These are phyloP conservation scores for Pomatostomus ruficeps DNA, from an alignment of 2,113 vertebrate genomes.

Conservation along the genomic window DNA sequence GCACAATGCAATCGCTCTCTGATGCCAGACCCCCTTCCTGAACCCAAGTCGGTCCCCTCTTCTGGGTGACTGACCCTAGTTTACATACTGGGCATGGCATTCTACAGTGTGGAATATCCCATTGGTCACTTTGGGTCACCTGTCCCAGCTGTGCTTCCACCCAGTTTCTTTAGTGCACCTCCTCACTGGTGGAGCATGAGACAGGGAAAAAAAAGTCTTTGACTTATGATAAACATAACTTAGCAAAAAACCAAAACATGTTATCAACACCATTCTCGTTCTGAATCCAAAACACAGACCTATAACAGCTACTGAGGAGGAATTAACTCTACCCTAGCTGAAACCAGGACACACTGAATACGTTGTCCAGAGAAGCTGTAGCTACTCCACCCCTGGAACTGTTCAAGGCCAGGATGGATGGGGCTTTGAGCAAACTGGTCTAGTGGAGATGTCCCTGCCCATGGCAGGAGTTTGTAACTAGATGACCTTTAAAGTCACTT, in stretches of 20 bases:
- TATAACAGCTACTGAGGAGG: background rate
- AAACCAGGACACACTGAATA: background rate
- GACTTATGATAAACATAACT: rapidly evolving
- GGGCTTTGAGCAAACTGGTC: background rate
- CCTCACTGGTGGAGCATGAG: background rate
- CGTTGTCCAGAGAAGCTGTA: background rate
- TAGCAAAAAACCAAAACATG: background rate
- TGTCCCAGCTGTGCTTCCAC: background rate
- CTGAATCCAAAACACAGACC: background rate
- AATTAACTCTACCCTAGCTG: background rate
- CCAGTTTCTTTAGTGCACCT: background rate
- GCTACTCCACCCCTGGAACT: background rate
- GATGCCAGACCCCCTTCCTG: background rate
- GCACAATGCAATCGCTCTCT: background rate
- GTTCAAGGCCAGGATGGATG: background rate
- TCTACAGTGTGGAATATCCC: background rate
- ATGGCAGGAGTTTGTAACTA: background rate
- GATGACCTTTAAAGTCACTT: background rate
- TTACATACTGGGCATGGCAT: background rate
- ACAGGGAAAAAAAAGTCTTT: background rate
- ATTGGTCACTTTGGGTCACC: background rate
- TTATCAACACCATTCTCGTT: background rate
- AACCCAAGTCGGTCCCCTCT: background rate
- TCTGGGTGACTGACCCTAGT: background rate
- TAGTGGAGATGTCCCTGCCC: background rate